These are phyloP conservation scores for Silvanus unidentatus DNA, from an alignment of 2,888 invertebrate species.

Conservation along the genomic window DNA sequence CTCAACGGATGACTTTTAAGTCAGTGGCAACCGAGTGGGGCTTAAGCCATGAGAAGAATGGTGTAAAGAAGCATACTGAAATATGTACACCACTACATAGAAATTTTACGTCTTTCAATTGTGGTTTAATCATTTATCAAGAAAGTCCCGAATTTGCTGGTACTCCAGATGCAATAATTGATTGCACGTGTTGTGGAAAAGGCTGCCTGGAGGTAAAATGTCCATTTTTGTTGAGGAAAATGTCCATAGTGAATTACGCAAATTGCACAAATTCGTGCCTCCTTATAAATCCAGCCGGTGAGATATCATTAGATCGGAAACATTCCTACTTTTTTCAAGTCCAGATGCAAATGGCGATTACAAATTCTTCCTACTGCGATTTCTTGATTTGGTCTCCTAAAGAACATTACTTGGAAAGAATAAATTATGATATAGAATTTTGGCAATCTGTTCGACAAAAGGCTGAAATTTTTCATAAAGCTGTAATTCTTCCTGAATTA, in stretches of 20 bases:
- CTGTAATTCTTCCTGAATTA: neutral
- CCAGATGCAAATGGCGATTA: conserved; percentile 8
- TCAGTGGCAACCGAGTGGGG: no score
- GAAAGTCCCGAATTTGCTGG: conserved; percentile 6
- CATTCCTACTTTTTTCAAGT: conserved; percentile 6
- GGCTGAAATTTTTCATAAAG: neutral
- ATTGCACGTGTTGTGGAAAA: conserved; percentile 10
- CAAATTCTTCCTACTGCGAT: conserved; percentile 3
- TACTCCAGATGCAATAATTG: conserved; percentile 11
- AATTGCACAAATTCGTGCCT: neutral
- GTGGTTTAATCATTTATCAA: neutral
- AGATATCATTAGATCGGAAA: conserved; percentile 24
- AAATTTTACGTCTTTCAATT: no score
- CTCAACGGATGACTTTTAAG: no score
- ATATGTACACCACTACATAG: no score
- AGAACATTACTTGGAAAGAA: conserved; percentile 3
- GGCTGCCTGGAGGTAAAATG: conserved; percentile 14
- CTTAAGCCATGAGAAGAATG: no score
- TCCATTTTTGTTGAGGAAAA: conserved; percentile 8
- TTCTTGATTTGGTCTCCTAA: conserved; percentile 7
- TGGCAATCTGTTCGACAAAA: neutral
- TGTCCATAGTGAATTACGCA: neutral
- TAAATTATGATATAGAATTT: neutral
- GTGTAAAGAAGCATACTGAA: no score
- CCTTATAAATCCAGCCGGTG: neutral